Evolutionary conservation across 2,797 vertebrate genomes (phyloP).

Genomic region (Taeniopygia guttata): DNA sequence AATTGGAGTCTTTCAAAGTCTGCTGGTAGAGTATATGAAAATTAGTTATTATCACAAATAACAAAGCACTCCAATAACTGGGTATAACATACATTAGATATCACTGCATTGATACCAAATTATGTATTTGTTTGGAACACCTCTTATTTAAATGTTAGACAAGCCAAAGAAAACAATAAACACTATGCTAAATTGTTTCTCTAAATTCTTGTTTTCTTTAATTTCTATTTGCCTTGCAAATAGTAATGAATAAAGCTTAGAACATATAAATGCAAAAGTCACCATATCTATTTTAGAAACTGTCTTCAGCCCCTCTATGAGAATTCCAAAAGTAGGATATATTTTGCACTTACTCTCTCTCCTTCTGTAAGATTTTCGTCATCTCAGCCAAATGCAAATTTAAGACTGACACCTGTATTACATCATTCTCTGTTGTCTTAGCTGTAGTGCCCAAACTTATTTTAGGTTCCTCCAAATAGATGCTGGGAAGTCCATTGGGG

Average conservation of each 20-base stretch:
- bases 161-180: not conserved
- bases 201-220: not conserved
- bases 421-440: not conserved
- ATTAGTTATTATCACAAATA: not conserved
- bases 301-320: not conserved
- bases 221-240: not conserved
- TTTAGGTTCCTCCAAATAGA: not conserved
- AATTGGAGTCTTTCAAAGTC: not conserved
- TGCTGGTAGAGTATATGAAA: not conserved
- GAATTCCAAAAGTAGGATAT: not conserved
- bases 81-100: not conserved
- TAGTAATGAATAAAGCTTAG: not conserved
- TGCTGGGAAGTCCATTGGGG: not conserved
- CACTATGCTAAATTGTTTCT: not conserved
- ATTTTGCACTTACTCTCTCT: conserved; percentile 71
- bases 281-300: not conserved
- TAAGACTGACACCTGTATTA: conserved; percentile 22
- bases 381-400: conserved; percentile 54
- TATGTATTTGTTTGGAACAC: not conserved
- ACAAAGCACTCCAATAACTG: not conserved
- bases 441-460: not conserved
- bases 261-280: not conserved
- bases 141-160: not conserved
- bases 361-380: conserved; percentile 67
- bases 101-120: not conserved